A percentile compares a stretch with the other conserved stretches of the same genome.
phyloP scores from a whole-genome alignment of 2,888 invertebrate species.

The Acrobasis suavella region DNA sequence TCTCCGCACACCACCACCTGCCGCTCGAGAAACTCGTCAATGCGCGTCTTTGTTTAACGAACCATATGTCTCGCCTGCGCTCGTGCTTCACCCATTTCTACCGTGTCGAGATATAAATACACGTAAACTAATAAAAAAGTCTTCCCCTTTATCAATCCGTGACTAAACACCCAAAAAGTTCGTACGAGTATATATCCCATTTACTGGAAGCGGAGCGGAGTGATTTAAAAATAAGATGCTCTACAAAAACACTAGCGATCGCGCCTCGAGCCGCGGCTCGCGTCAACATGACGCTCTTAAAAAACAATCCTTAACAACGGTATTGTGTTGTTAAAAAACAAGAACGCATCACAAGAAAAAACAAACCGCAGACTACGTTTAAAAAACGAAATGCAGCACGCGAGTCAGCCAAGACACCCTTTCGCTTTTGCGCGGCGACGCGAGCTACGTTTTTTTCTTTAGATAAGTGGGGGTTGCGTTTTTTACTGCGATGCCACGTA shows the following conservation, averaged over 20 bases:
- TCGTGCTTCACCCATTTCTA: conserved; percentile 56
- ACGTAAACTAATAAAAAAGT: conserved; percentile 49
- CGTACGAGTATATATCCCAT: conserved; percentile 55
- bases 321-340: conserved; percentile 81
- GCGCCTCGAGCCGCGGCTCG: conserved; percentile 67
- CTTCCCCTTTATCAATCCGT: conserved; percentile 70
- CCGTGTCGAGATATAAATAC: conserved; percentile 57
- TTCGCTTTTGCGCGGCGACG: conserved; percentile 77
- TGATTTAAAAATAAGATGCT: conserved; percentile 75
- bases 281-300: conserved; percentile 77
- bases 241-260: conserved; percentile 65
- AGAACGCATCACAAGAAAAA: conserved; percentile 74
- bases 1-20: conserved; percentile 47
- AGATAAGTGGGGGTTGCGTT: conserved; percentile 75
- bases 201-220: conserved; percentile 62
- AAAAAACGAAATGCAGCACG: conserved; percentile 81
- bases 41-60: conserved; percentile 63
- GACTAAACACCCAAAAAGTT: conserved; percentile 70
- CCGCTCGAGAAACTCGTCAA: conserved; percentile 48
- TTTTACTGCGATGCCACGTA: conserved; percentile 76
- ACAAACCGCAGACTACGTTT: conserved; percentile 78
- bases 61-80: conserved; percentile 67
- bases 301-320: conserved; percentile 73
- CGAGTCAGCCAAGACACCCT: conserved; percentile 75
- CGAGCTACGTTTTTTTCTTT: conserved; percentile 75